Base-by-base conservation (phyloP, 2,888 invertebrate species). In the Nemurella pictetii region DNA sequence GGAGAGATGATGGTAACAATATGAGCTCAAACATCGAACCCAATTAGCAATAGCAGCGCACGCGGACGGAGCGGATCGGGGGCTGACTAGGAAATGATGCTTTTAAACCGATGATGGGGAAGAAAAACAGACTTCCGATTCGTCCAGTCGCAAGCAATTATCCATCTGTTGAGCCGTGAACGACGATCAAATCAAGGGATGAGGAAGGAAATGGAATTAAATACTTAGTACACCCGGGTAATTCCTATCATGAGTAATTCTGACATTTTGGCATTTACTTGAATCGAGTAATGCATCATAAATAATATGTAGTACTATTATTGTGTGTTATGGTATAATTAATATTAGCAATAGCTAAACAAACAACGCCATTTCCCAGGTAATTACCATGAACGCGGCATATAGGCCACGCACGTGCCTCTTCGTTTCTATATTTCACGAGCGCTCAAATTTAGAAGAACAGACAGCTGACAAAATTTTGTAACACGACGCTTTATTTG, bases 381-480 rank as follows among this genome's bases (percentile, higher is more conserved):
- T 20, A 55, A 7, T 55, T 55, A 20, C 20, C 55, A 20, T 20
- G 20, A 3, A 12, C 55, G 55, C 20, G 35, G 55, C 55, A 55
- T 20, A 55, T 20, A 5, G 32, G 32, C 4, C 15, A 20, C 15
- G 20, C 55, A 55, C 20, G 55, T 55, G 9, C 55, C 55, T 20
- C 20, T 55, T 55, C 5, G 2, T 55, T 12, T 3, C 55, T 12
- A 55, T 55, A 55, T 55, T 55, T 55, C 55, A 55, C 55, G 55
- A 55, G 55, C 55, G 55, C 55, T 55, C 55, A 12, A 55, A 55
- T 55, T 55, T 20, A 55, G 28, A 75, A 28, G 3, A 75, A 75
- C 75, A 75, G 75, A 75, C 75, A 75, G 75, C 75, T 75, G 75
- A 75, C 75, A 75, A 75, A 75, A 75, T 75, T 75, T 75, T 7